phyloP scores from a whole-genome alignment of 2,888 invertebrate species.

The Carcina quercana region DNA sequence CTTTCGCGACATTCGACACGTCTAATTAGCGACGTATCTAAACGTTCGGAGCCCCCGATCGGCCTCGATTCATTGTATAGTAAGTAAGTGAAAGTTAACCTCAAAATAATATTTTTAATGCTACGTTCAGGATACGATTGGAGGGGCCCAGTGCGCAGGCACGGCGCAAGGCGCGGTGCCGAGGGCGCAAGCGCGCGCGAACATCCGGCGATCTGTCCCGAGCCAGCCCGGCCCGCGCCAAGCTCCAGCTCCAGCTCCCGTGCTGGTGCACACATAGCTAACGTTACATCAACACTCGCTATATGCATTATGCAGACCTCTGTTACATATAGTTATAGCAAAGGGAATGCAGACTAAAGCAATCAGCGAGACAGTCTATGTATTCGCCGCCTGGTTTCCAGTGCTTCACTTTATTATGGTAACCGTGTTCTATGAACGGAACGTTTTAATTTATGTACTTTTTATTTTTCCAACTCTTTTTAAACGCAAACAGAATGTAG shows the following conservation, averaged over 20 bases:
- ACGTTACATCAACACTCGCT: constrained; percentile 18
- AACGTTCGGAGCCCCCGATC: constrained; percentile 33
- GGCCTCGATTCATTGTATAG: constrained; percentile 43
- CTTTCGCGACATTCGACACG: constrained; percentile 69
- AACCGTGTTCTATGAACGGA: no score
- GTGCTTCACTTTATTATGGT: no score
- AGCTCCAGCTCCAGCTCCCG: constrained; percentile 21
- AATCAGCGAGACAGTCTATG: constrained; percentile 16
- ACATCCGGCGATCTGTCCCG: constrained; percentile 42
- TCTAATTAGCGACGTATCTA: constrained; percentile 33
- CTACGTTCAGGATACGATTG: constrained; percentile 62
- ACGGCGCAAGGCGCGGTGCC: constrained; percentile 31
- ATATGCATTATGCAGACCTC: constrained; percentile 13
- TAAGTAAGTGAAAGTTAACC: constrained; percentile 53
- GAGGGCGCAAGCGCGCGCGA: constrained; percentile 36
- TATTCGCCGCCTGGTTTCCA: no score
- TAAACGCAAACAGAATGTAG: no score
- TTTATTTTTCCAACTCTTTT: no score
- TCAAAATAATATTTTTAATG: constrained; percentile 69
- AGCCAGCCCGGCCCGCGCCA: constrained; percentile 15
- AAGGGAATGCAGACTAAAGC: constrained; percentile 18
- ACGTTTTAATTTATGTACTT: no score
- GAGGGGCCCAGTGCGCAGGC: constrained; percentile 44
- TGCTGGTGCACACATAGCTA: constrained; percentile 20
- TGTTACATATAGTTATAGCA: constrained; percentile 12